These are phyloP conservation scores for Spermophilus dauricus DNA, from an alignment of 2,113 vertebrate genomes.

Conservation along the genomic window DNA sequence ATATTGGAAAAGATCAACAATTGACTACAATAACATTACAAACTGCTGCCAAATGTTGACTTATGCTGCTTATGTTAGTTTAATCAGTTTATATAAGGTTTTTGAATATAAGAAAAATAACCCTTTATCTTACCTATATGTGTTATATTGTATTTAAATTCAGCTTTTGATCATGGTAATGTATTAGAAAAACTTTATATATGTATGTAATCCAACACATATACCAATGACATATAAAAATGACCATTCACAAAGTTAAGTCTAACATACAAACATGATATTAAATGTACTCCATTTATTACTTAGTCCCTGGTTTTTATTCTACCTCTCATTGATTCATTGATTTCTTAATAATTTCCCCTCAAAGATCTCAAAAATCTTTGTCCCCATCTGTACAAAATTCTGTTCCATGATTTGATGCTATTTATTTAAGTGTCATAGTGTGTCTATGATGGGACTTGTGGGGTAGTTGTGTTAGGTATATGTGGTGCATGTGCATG, in stretches of 20 bases:
- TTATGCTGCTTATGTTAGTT: not conserved
- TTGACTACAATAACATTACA: not conserved
- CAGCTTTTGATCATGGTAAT: not conserved
- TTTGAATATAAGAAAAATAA: not conserved
- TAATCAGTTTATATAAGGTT: not conserved
- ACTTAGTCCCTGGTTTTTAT: not conserved
- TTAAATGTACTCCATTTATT: not conserved
- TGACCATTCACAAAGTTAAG: not conserved
- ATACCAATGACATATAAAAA: not conserved
- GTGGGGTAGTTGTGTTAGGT: not conserved
- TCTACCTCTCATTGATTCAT: not conserved
- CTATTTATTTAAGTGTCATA: not conserved
- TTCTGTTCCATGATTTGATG: not conserved
- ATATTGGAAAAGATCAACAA: not conserved
- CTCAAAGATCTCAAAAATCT: not conserved
- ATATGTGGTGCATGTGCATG: not conserved
- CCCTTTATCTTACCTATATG: not conserved
- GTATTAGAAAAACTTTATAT: not conserved
- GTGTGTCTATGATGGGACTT: not conserved
- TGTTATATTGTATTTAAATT: not conserved
- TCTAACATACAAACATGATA: not conserved
- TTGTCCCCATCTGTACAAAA: not conserved
- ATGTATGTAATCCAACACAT: not conserved
- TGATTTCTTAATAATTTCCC: not conserved
- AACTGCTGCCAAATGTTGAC: not conserved